Conservation (phyloP, 2,888 invertebrate species). For the Sepiola atlantica region DNA sequence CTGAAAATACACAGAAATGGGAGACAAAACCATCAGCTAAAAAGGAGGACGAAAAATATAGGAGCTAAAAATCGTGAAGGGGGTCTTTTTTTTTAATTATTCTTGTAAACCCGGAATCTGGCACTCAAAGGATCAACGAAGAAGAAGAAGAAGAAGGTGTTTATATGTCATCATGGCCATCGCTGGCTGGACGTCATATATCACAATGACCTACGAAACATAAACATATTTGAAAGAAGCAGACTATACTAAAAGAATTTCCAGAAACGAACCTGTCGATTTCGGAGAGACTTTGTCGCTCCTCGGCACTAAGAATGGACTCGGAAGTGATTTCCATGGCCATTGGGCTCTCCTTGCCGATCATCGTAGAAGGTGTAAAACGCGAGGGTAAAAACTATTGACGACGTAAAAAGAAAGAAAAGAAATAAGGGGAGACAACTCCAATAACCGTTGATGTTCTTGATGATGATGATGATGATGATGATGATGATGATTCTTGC, state of each 20-base stretch:
- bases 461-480: no score
- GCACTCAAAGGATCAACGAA: neutral
- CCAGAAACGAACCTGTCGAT: conserved; percentile 37
- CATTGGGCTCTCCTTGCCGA: neutral
- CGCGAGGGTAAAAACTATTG: neutral
- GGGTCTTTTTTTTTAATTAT: neutral
- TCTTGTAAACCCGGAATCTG: neutral
- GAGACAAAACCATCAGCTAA: neutral
- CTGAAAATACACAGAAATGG: conserved; percentile 77
- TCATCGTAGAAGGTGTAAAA: conserved; percentile 32
- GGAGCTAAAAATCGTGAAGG: no score
- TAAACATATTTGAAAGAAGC: neutral
- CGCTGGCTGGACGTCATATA: conserved; percentile 32
- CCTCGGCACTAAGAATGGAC: neutral
- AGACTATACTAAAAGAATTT: neutral
- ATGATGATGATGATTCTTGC: neutral
- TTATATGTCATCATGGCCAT: conserved; percentile 5
- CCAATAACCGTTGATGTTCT: neutral
- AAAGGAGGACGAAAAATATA: neutral
- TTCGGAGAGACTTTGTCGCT: conserved; percentile 41
- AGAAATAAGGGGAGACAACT: neutral
- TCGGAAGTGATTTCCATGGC: neutral
- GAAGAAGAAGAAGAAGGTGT: neutral
- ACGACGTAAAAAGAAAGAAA: neutral
- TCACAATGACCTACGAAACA: neutral